Evolutionary conservation across 2,888 invertebrate genomes (phyloP).

Genomic region (Apotomis turbidana): DNA sequence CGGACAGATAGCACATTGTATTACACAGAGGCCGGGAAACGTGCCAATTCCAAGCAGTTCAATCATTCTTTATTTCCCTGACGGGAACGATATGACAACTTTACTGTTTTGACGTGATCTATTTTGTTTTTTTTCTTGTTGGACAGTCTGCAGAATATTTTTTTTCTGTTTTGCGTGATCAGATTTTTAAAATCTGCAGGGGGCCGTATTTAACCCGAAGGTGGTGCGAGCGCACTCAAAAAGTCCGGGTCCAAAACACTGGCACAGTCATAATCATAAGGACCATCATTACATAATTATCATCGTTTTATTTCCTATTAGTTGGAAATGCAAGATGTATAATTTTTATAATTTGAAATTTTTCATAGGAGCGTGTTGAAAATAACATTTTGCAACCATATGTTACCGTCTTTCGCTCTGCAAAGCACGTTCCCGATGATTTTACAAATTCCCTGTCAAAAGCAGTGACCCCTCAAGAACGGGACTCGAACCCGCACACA

Average conservation of each 20-base stretch:
- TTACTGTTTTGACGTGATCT: slow-evolving; percentile 18
- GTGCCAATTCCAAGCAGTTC: slow-evolving; percentile 30
- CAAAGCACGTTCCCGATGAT: slow-evolving; percentile 20
- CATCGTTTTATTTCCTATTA: too few relatives aligned
- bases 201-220: too few relatives aligned
- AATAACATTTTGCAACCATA: neutral
- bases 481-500: slow-evolving; percentile 73
- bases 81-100: slow-evolving; percentile 30
- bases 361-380: too few relatives aligned
- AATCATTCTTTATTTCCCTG: slow-evolving; percentile 33
- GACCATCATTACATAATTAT: too few relatives aligned
- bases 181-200: too few relatives aligned
- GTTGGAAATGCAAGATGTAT: too few relatives aligned
- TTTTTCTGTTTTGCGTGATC: neutral
- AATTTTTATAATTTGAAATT: too few relatives aligned
- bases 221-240: too few relatives aligned
- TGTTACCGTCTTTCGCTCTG: slow-evolving; percentile 7
- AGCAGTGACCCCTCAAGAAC: slow-evolving; percentile 39
- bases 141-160: neutral
- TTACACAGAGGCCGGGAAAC: slow-evolving; percentile 18
- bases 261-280: too few relatives aligned
- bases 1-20: slow-evolving; percentile 25
- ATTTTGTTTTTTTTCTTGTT: slow-evolving; percentile 3
- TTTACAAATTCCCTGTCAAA: slow-evolving; percentile 28
- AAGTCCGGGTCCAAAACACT: too few relatives aligned